A percentile compares a stretch with the other conserved stretches of the same genome.
Conservation (phyloP, 2,113 vertebrate genomes). For the Sinocyclocheilus rhinocerous region DNA sequence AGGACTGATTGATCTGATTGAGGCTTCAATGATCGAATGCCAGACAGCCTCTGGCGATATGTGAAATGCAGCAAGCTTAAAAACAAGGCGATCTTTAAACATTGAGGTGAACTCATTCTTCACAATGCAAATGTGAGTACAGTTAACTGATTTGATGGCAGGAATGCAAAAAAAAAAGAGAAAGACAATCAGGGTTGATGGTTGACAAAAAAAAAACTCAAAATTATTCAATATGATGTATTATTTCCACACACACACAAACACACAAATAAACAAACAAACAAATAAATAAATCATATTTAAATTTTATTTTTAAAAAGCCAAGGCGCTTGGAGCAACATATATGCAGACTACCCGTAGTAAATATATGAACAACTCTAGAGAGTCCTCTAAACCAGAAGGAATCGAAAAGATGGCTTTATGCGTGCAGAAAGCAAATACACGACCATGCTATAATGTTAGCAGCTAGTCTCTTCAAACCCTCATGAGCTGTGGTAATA, state of each 20-base stretch:
- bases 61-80: constrained; percentile 44
- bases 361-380: not conserved
- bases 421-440: constrained; percentile 57
- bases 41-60: constrained; percentile 13
- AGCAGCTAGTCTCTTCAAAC: constrained; percentile 54
- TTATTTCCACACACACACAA: too few relatives aligned
- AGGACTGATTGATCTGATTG: constrained; percentile 51
- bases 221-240: too few relatives aligned
- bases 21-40: constrained; percentile 37
- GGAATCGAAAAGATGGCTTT: constrained; percentile 49
- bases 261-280: too few relatives aligned
- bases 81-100: constrained; percentile 15
- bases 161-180: not conserved
- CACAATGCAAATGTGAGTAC: not conserved
- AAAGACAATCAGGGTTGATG: constrained; percentile 58
- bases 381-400: not conserved
- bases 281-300: too few relatives aligned
- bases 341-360: not conserved
- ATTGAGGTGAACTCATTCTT: not conserved
- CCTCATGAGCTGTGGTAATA: constrained; percentile 47
- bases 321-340: not conserved
- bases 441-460: constrained; percentile 58
- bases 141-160: constrained; percentile 34
- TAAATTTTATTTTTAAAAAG: not conserved
- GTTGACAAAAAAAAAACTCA: not conserved